Percentiles rank a stretch among this genome's conserved stretches.
phyloP scores from a whole-genome alignment of 2,113 vertebrate genomes.

The Crotalus viridis region DNA sequence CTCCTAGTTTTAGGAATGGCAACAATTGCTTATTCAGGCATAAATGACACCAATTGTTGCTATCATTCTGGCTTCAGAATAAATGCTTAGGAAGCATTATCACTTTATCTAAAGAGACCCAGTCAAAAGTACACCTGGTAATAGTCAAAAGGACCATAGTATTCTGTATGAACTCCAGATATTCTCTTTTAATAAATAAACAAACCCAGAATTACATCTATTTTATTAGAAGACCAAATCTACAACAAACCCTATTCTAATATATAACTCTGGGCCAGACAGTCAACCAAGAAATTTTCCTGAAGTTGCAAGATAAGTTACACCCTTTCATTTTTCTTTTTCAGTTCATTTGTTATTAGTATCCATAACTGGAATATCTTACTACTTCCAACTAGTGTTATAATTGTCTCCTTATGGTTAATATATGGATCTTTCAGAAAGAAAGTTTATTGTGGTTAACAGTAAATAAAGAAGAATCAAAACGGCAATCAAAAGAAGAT shows the following conservation, averaged over 20 bases:
- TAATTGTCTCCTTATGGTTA: not conserved
- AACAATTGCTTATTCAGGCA: not conserved
- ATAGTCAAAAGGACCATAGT: not conserved
- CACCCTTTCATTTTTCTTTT: not conserved
- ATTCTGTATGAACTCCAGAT: not conserved
- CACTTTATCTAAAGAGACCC: not conserved
- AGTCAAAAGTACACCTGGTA: not conserved
- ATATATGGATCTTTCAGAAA: not conserved
- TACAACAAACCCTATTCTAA: not conserved
- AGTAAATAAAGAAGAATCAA: not conserved
- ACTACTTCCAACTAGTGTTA: not conserved
- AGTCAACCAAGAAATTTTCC: not conserved
- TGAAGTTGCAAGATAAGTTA: not conserved
- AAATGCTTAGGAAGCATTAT: not conserved
- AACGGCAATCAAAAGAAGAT: not conserved
- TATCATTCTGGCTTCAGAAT: not conserved
- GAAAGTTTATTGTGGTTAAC: not conserved
- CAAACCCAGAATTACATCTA: not conserved
- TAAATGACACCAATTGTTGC: not conserved
- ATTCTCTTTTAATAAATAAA: not conserved
- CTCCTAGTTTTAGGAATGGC: constrained; percentile 4
- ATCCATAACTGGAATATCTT: not conserved
- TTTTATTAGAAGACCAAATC: not conserved
- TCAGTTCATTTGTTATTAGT: not conserved
- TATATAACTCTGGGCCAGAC: not conserved